Evolutionary conservation across 2,113 vertebrate genomes (phyloP).

Genomic region (Cepphus grylle): DNA sequence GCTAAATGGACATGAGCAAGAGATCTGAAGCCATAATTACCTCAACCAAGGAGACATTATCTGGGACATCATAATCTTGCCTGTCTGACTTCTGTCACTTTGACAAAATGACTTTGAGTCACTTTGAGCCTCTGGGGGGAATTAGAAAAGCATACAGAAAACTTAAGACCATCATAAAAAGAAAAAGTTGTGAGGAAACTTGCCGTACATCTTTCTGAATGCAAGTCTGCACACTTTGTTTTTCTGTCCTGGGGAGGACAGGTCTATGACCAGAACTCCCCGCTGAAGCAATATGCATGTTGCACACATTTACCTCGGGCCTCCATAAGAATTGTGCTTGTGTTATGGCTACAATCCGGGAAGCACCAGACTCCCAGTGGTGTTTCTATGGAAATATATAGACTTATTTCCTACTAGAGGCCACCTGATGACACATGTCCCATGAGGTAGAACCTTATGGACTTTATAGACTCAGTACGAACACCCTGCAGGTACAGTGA

Average conservation of each 20-base stretch:
- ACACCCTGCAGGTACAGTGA: background rate
- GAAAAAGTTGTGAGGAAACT: background rate
- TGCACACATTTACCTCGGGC: background rate
- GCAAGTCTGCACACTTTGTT: background rate
- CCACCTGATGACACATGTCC: background rate
- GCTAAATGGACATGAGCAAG: constrained; percentile 4
- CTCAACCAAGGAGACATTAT: constrained; percentile 23
- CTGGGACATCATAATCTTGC: constrained; percentile 45
- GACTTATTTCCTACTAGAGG: background rate
- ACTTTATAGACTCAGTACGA: background rate
- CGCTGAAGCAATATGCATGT: background rate
- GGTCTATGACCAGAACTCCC: background rate
- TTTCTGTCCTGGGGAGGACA: background rate
- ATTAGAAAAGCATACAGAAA: constrained; percentile 5
- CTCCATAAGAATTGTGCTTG: rapidly evolving
- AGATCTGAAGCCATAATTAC: constrained; percentile 46
- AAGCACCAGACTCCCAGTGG: background rate
- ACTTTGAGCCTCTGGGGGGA: background rate
- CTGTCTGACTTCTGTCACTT: constrained; percentile 43
- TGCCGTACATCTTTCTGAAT: background rate
- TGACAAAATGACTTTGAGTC: constrained; percentile 52
- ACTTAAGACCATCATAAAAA: background rate
- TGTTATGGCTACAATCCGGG: background rate
- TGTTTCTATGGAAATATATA: background rate
- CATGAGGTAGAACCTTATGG: background rate